Conservation (phyloP, 2,113 vertebrate genomes). For the Leptobrachium ailaonicum region DNA sequence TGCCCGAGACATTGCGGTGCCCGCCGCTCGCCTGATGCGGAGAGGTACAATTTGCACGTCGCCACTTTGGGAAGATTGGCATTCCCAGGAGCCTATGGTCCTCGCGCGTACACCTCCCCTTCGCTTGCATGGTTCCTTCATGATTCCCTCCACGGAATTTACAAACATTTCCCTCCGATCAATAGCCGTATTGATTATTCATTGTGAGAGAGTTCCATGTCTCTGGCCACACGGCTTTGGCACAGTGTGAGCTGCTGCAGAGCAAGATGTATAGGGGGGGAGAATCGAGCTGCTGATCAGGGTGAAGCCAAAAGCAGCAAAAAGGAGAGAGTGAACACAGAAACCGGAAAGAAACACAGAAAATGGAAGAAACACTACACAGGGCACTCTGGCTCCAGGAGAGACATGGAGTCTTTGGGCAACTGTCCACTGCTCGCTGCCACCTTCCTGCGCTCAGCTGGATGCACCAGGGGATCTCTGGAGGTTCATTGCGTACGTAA, state of each 20-base stretch:
- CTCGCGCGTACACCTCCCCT: constrained; percentile 34
- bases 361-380: constrained; percentile 59
- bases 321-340: constrained; percentile 57
- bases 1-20: constrained; percentile 68
- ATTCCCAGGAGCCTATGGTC: constrained; percentile 46
- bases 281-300: constrained; percentile 60
- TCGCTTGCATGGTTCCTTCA: constrained; percentile 34
- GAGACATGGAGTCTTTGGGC: constrained; percentile 60
- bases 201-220: constrained; percentile 79
- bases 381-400: constrained; percentile 55
- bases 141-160: constrained; percentile 77
- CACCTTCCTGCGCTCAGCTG: constrained; percentile 54
- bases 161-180: constrained; percentile 83
- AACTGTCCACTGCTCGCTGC: constrained; percentile 55
- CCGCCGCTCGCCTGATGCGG: constrained; percentile 67
- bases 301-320: constrained; percentile 57
- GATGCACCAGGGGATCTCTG: constrained; percentile 59
- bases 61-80: constrained; percentile 36
- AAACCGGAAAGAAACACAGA: constrained; percentile 53
- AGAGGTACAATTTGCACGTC: constrained; percentile 46
- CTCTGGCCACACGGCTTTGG: constrained; percentile 78
- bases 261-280: constrained; percentile 43
- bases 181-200: constrained; percentile 86
- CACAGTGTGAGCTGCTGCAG: constrained; percentile 75
- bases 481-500: constrained; percentile 65